phyloP scores from a whole-genome alignment of 2,888 invertebrate genomes.

The Hymenopus coronatus region DNA sequence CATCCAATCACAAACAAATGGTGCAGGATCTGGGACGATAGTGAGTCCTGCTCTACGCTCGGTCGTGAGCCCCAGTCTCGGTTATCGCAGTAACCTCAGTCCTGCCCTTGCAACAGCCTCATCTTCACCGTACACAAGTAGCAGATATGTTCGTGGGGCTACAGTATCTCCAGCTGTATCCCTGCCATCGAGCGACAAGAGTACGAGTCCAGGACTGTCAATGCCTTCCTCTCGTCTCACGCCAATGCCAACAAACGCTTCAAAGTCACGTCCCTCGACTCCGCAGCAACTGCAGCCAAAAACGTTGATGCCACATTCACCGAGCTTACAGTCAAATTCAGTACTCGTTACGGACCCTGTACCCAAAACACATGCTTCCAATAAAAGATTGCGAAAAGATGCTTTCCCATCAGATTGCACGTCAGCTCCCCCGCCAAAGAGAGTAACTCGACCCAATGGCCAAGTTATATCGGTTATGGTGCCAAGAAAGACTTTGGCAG shows the following conservation, averaged over 20 bases:
- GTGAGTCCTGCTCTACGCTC: not conserved
- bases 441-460: conserved; percentile 28
- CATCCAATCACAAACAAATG: conserved; percentile 39
- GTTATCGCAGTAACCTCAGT: not conserved
- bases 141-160: not conserved
- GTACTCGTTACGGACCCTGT: conserved; percentile 44
- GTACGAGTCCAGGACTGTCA: conserved; percentile 30
- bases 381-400: conserved; percentile 54
- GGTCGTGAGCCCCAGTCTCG: conserved; percentile 13
- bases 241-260: not conserved
- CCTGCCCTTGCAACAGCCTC: conserved; percentile 10
- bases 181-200: conserved; percentile 25
- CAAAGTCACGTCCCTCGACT: not conserved
- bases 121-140: not conserved
- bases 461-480: conserved; percentile 9
- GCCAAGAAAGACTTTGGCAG: not conserved
- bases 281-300: not conserved
- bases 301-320: not conserved
- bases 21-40: conserved; percentile 30
- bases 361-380: conserved; percentile 54
- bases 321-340: not conserved
- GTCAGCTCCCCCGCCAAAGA: conserved; percentile 22
- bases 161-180: conserved; percentile 19
- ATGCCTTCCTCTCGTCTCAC: not conserved
- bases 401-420: conserved; percentile 36